Conservation (phyloP, 2,797 vertebrate species). For the Syndactyla subalaris region DNA sequence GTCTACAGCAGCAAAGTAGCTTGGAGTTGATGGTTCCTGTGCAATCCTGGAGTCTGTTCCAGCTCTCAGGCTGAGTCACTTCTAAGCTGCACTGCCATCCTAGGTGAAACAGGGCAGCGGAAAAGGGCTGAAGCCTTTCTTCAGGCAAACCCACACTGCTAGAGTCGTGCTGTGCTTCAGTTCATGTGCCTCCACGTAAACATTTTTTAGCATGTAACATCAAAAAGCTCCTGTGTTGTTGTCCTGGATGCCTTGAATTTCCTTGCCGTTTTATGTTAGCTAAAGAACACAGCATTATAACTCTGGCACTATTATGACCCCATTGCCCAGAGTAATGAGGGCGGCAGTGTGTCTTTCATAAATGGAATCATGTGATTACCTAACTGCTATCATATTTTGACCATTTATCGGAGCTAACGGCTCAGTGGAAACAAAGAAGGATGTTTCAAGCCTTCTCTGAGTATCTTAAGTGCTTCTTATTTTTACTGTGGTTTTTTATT, state of each 20-base stretch:
- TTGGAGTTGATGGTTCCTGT: neutral
- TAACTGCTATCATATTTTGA: neutral
- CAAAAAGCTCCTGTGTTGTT: neutral
- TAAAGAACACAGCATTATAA: neutral
- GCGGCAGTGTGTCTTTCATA: neutral
- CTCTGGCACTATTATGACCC: neutral
- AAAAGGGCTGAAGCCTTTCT: neutral
- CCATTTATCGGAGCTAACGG: neutral
- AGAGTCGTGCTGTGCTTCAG: neutral
- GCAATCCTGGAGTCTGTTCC: neutral
- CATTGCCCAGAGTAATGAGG: neutral
- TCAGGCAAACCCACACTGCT: neutral
- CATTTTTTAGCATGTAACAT: neutral
- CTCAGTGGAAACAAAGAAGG: neutral
- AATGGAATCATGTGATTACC: neutral
- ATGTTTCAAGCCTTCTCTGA: neutral
- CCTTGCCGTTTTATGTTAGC: neutral
- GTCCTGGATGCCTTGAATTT: neutral
- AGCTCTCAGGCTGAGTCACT: neutral
- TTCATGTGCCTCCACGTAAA: neutral
- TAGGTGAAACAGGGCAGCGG: neutral
- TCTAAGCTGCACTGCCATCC: accelerated
- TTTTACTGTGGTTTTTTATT: neutral
- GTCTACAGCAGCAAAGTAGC: neutral
- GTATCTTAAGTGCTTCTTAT: neutral